Evolutionary conservation across 1,140 invertebrate species (phyloP).

Genomic region (Lepidurus apus): DNA sequence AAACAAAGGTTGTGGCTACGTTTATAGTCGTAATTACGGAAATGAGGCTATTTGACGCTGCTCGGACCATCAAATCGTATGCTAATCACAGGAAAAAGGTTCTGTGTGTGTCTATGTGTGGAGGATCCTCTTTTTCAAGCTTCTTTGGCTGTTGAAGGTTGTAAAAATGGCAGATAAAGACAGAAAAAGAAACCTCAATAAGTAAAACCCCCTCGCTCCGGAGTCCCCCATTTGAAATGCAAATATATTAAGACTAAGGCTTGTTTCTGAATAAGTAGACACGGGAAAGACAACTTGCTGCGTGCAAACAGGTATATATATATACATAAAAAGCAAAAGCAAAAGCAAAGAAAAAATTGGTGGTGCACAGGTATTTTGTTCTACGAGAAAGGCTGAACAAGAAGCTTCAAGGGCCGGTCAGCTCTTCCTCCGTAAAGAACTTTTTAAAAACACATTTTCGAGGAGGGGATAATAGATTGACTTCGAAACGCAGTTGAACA

Average conservation of each 20-base stretch:
- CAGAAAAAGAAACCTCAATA: background rate
- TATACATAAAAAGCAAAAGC: background rate
- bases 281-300: background rate
- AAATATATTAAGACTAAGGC: background rate
- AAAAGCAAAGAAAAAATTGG: background rate
- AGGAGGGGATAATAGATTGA: constrained; percentile 11
- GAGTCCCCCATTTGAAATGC: background rate
- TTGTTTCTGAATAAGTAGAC: constrained; percentile 22
- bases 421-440: background rate
- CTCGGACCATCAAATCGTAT: background rate
- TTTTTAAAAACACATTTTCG: background rate
- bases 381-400: background rate
- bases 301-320: background rate
- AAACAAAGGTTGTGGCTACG: background rate
- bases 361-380: background rate
- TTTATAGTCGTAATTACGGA: background rate
- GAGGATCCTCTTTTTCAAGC: too few species aligned
- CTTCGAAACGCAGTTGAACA: background rate
- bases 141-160: background rate
- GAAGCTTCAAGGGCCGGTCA: background rate
- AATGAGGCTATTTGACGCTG: background rate
- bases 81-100: background rate
- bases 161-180: background rate
- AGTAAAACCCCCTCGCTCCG: background rate
- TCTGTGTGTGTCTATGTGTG: too few species aligned